Base-by-base conservation (phyloP, 2,797 vertebrate genomes). In the Acanthiza pusilla region DNA sequence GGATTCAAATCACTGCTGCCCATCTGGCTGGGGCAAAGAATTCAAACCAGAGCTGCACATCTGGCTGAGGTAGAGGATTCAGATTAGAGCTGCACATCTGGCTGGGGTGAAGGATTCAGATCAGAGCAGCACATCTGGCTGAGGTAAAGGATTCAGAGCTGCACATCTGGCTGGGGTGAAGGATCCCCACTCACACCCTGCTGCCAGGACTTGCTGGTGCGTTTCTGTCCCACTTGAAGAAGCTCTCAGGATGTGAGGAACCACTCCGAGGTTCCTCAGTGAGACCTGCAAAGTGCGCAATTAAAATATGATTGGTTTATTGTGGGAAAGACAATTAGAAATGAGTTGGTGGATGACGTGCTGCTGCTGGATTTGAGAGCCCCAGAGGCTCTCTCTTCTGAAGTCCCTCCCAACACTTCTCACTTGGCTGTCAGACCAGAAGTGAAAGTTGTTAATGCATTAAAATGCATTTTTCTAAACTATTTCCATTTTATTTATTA, bases 141-240 rank as follows among this genome's bases (percentile, higher is more conserved):
- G 0, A 30, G 40, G 3, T 10, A 0, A 16, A 26, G 34, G 51
- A 42, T 71, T 13, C 30, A 11, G 3, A 42, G 38, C 38, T 38
- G 38, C 38, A 38, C 38, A 38, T 38, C 38, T 38, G 38, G 38
- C 38, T 38, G 38, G 38, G 38, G 4, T 19, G 0, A 55, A 48
- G 34, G 36, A 81, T 34, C 27, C 82, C n/a, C 53, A 11, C 47
- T 17, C 32, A 5, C 30, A 5, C 23, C 1, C 47, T 32, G 61
- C 77, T 66, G 61, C 10, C 60, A 57, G 85, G 27, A 36, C 16
- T 55, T 50, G 48, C 36, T 88, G 68, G 38, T 34, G 76, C 22
- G 17, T 70, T 67, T 55, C 15, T 85, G 70, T 42, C 61, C 23
- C 20, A 10, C 43, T 40, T 50, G 77, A 77, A 51, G 72, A 63